Evolutionary conservation across 2,888 invertebrate species (phyloP), one percentile per base, ranked within the genome.

Genomic region (Ophonus ardosiacus): DNA sequence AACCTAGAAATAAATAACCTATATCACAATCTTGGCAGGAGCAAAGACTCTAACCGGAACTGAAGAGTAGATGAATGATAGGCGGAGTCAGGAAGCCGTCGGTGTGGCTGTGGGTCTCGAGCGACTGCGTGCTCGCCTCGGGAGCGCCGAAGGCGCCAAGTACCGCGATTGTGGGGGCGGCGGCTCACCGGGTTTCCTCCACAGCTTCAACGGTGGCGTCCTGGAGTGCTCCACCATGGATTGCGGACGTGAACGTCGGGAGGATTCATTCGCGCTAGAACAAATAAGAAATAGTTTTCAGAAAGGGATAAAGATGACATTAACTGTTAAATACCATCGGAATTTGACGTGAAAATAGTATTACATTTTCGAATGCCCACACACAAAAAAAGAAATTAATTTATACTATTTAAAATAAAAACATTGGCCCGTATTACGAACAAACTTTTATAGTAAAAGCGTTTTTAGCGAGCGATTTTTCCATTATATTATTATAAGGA

Each of bases 241-340:
- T 38, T 88, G 87, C 56, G 88, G 88, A 86, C 89, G 89, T 78
- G 88, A 88, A 87, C 88, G 89, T 85, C 88, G 87, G 51, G 87
- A 83, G 76, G 86, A 86, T 88, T 91, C 90, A 90, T 87, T 91
- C 90, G 88, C 90, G 90, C 91, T 91, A 89, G n/a, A 88, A 87
- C 71, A 63, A 31, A 31, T 31, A 31, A 31, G 31, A 31, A 31
- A 31, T 31, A 31, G 56, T 21, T n/a, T 57, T 78, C n/a, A 78
- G 10, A 15, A 57, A 78, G 21, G 31, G 21, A 17, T 31, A 15
- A n/a, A 61, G 24, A 74, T 43, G 13, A 10, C 10, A n/a, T 4
- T 7, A 18, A 31, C 3, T 74, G 71, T 10, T 17, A 74, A 74
- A 74, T 74, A 43, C 71, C 18, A 13, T 18, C 71, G 68, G 5